Evolutionary conservation across 2,888 invertebrate species (phyloP).

Genomic region (Andrena hattorfiana): DNA sequence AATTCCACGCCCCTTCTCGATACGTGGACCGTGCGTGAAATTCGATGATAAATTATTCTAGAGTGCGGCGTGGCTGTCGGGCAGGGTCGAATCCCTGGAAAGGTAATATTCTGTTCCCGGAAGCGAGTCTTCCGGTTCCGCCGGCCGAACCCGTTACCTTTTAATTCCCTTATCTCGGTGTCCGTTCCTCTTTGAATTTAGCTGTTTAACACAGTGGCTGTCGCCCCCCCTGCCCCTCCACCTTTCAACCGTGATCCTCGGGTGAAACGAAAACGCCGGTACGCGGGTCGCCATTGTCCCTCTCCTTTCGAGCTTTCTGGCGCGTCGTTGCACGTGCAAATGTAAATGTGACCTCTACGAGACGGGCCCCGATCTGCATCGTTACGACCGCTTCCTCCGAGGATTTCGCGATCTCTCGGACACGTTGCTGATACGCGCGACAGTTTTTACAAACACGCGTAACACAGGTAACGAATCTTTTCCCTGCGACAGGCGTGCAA

Average conservation of each 20-base stretch:
- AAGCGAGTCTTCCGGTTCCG: slow-evolving; percentile 57
- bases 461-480: too few species aligned
- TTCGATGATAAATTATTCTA: slow-evolving; percentile 48
- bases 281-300: slow-evolving; percentile 2
- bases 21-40: slow-evolving; percentile 4
- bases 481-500: too few species aligned
- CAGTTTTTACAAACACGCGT: not conserved
- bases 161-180: slow-evolving; percentile 55
- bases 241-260: slow-evolving; percentile 28
- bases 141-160: slow-evolving; percentile 46
- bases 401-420: not conserved
- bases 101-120: slow-evolving; percentile 61
- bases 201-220: slow-evolving; percentile 42
- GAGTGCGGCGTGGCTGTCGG: slow-evolving; percentile 18
- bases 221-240: slow-evolving; percentile 10
- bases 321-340: slow-evolving; percentile 11
- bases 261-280: slow-evolving; percentile 25
- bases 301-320: not conserved
- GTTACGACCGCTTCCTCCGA: slow-evolving; percentile 9
- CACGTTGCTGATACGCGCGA: slow-evolving; percentile 3
- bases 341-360: slow-evolving; percentile 19
- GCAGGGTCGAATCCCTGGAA: slow-evolving; percentile 49
- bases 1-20: not conserved
- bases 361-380: slow-evolving; percentile 2
- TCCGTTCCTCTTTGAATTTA: slow-evolving; percentile 49